These are phyloP conservation scores for Apogon hyalosoma DNA, from an alignment of 2,797 vertebrate species.

Conservation along the genomic window DNA sequence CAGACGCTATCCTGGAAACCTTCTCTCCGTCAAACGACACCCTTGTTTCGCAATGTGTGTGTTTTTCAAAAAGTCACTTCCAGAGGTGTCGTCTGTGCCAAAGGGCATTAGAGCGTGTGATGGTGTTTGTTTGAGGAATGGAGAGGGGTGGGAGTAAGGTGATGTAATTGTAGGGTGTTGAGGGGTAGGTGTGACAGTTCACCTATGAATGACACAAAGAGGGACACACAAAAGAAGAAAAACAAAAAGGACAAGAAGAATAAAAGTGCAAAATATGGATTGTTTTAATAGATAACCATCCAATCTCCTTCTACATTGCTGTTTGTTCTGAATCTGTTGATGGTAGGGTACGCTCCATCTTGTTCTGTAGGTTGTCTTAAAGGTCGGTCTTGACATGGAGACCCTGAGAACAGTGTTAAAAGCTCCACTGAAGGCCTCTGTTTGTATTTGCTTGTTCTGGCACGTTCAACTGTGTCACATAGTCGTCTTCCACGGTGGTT, in stretches of 20 bases:
- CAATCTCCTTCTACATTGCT: neutral
- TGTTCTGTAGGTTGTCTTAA: neutral
- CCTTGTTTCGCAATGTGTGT: conserved; percentile 11
- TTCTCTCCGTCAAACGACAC: conserved; percentile 1
- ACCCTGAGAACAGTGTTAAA: neutral
- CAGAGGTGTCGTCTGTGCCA: conserved; percentile 26
- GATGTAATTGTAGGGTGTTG: conserved; percentile 65
- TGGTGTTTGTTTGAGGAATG: conserved; percentile 25
- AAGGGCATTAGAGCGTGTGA: conserved; percentile 36
- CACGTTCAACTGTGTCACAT: conserved; percentile 6
- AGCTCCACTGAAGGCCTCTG: neutral
- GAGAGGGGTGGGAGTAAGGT: conserved; percentile 19
- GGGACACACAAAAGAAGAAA: conserved; percentile 20
- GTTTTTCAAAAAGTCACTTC: conserved; percentile 26
- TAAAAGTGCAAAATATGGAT: neutral
- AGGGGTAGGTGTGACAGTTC: conserved; percentile 48
- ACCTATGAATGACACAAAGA: conserved; percentile 49
- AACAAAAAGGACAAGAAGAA: conserved; percentile 6
- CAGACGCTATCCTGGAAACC: conserved; percentile 9
- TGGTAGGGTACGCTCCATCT: neutral
- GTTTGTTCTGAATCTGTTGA: neutral
- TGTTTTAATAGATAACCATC: neutral
- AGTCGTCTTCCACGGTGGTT: neutral
- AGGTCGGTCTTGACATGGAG: neutral
- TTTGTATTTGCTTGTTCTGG: conserved; percentile 15